phyloP scores from a whole-genome alignment of 2,113 vertebrate species.

The Puffinus mauretanicus region DNA sequence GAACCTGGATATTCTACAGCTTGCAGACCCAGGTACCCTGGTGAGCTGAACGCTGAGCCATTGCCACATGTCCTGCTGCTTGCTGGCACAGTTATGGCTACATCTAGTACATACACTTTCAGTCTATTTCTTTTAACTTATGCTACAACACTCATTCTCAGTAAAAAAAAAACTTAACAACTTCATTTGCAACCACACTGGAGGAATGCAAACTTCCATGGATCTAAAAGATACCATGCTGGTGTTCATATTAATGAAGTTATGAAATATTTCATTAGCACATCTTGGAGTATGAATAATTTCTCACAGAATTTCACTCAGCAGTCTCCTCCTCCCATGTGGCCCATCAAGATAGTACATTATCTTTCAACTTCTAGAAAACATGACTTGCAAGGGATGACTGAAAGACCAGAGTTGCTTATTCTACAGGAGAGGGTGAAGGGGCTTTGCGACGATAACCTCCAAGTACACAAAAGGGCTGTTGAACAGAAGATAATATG shows the following conservation, averaged over 20 bases:
- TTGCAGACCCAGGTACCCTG: not conserved
- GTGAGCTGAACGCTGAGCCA: not conserved
- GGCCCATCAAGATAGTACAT: not conserved
- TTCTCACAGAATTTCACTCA: not conserved
- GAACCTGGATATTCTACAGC: not conserved
- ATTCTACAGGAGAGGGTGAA: not conserved
- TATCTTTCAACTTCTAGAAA: constrained; percentile 17
- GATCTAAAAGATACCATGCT: not conserved
- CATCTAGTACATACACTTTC: not conserved
- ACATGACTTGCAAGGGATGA: not conserved
- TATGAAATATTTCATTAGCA: constrained; percentile 44
- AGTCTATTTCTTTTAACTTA: not conserved
- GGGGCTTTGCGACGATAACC: not conserved
- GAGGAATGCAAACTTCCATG: not conserved
- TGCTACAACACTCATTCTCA: not conserved
- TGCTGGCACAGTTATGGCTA: not conserved
- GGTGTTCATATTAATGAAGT: constrained; percentile 9
- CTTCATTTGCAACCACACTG: not conserved
- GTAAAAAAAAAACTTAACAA: not conserved
- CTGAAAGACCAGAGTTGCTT: not conserved
- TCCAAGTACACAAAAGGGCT: not conserved
- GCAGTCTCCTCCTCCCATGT: not conserved
- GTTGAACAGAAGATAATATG: not conserved
- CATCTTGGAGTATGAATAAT: constrained; percentile 15
- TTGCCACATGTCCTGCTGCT: not conserved